Conservation (phyloP, 2,888 invertebrate species). For the Pollenia amentaria region DNA sequence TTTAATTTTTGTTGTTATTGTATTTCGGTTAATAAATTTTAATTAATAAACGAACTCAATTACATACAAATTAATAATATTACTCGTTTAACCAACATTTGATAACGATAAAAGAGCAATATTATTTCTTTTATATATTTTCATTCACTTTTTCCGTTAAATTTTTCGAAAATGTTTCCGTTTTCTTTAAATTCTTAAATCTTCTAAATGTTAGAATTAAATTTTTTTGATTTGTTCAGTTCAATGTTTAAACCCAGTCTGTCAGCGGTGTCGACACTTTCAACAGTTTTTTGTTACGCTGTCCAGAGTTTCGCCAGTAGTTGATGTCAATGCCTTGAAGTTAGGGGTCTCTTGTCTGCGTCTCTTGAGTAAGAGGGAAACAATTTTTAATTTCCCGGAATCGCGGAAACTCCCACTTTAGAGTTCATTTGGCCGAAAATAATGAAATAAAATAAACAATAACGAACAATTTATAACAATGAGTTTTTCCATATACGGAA, state of each 20-base stretch:
- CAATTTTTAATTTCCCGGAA: too few relatives aligned
- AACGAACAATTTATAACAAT: too few relatives aligned
- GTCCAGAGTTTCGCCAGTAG: constrained; percentile 4
- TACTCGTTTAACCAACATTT: not conserved
- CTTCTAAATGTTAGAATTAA: not conserved
- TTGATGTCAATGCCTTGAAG: constrained; percentile 1
- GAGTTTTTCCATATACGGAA: too few relatives aligned
- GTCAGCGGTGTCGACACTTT: constrained; percentile 9
- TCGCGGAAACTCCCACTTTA: too few relatives aligned
- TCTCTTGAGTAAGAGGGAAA: too few relatives aligned
- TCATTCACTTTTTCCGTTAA: not conserved
- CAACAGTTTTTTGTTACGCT: not conserved
- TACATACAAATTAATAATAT: not conserved
- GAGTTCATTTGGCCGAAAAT: too few relatives aligned
- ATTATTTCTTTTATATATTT: not conserved
- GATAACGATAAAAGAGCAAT: not conserved
- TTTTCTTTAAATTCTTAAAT: not conserved
- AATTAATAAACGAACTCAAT: not conserved
- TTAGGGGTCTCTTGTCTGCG: too few relatives aligned
- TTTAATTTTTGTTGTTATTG: not conserved
- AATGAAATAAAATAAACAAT: too few relatives aligned
- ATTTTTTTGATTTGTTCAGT: constrained; percentile 29
- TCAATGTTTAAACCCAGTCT: constrained; percentile 52
- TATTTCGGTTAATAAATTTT: constrained; percentile 4
- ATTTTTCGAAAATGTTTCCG: not conserved